Percentiles rank a stretch among this genome's conserved stretches.
Conservation (phyloP, 2,113 vertebrate genomes). For the Brachyhypopomus gauderio region DNA sequence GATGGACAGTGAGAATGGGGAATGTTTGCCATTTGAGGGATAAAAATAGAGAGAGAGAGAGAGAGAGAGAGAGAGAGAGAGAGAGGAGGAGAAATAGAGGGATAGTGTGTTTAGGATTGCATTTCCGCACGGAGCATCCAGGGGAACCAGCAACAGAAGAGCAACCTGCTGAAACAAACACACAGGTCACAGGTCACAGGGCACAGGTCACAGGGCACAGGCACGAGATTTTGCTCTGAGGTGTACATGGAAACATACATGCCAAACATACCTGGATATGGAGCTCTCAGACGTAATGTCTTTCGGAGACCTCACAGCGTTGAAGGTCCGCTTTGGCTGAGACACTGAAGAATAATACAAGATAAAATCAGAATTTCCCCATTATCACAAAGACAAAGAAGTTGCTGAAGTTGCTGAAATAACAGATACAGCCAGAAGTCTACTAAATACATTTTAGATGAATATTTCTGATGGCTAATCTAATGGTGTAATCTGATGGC, state of each 20-base stretch:
- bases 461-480: no score
- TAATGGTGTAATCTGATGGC: not conserved
- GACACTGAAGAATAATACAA: slow-evolving; percentile 75
- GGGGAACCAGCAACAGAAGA: slow-evolving; percentile 95
- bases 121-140: slow-evolving; percentile 94
- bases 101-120: slow-evolving; percentile 80
- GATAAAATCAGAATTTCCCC: slow-evolving; percentile 3
- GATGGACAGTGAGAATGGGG: slow-evolving; percentile 39
- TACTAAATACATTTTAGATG: not conserved
- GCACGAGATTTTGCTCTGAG: not conserved
- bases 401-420: not conserved
- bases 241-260: not conserved
- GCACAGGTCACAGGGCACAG: not conserved
- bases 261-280: slow-evolving; percentile 83
- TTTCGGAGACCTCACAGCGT: slow-evolving; percentile 87
- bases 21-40: slow-evolving; percentile 9
- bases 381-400: not conserved
- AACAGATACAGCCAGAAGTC: not conserved
- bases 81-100: slow-evolving; percentile 24
- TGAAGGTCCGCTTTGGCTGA: slow-evolving; percentile 89
- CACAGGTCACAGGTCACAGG: not conserved
- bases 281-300: slow-evolving; percentile 92
- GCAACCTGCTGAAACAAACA: slow-evolving; percentile 75
- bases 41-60: not conserved
- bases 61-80: slow-evolving; percentile 53